A percentile compares a stretch with the other conserved stretches of the same genome.
phyloP scores from a whole-genome alignment of 2,888 invertebrate species.

The Ypsolopha scabrella region DNA sequence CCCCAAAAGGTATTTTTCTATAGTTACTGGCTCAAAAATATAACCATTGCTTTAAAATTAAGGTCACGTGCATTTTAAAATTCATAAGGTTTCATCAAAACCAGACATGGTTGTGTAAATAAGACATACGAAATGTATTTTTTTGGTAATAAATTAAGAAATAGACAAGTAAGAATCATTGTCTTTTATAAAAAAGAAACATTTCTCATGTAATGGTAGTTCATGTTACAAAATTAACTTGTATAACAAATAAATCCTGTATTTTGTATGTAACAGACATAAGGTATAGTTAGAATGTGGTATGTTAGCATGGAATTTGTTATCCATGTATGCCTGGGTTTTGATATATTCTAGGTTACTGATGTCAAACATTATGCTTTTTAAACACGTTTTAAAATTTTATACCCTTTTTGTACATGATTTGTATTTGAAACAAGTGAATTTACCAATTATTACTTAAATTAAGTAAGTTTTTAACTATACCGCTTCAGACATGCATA shows the following conservation, averaged over 20 bases:
- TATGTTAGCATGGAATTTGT: neutral
- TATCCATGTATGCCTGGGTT: constrained; percentile 4
- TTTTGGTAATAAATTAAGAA: no score
- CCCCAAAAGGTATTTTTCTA: no score
- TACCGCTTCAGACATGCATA: neutral
- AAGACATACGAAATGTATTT: neutral
- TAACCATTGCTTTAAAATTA: no score
- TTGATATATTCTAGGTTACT: constrained; percentile 31
- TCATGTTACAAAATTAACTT: neutral
- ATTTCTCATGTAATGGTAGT: no score
- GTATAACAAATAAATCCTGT: neutral
- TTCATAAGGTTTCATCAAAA: neutral
- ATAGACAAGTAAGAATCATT: no score
- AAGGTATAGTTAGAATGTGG: neutral
- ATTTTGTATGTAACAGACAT: neutral
- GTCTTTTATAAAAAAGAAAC: no score
- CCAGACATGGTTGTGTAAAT: neutral
- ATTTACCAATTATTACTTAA: neutral
- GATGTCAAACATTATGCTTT: constrained; percentile 48
- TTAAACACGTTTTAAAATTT: constrained; percentile 2
- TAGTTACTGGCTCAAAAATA: no score
- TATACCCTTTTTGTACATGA: neutral
- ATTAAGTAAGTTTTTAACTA: neutral
- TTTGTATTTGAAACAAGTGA: neutral
- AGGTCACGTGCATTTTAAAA: no score